phyloP scores from a whole-genome alignment of 2,113 vertebrate species.

The cattle (Bos taurus) region ARS-UCD2.0 NC_037356.1:4127501-4128000 shows the following conservation, averaged over 20 bases:
- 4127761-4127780: neutral
- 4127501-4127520: neutral
- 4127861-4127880: neutral
- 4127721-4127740: neutral
- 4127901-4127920: neutral
- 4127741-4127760: neutral
- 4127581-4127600: neutral
- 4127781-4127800: neutral
- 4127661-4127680: neutral
- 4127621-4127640: neutral
- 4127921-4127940: neutral
- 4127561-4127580: neutral
- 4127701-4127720: neutral
- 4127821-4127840: neutral
- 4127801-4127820: neutral
- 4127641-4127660: neutral
- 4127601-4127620: neutral
- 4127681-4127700: neutral
- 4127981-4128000: neutral
- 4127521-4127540: neutral
- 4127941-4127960: neutral
- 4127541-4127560: neutral
- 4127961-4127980: slow-evolving; percentile 1
- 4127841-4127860: neutral
- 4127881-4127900: neutral